Evolutionary conservation across 1,140 invertebrate species (phyloP).

Genomic region (Arctopsyche grandis): DNA sequence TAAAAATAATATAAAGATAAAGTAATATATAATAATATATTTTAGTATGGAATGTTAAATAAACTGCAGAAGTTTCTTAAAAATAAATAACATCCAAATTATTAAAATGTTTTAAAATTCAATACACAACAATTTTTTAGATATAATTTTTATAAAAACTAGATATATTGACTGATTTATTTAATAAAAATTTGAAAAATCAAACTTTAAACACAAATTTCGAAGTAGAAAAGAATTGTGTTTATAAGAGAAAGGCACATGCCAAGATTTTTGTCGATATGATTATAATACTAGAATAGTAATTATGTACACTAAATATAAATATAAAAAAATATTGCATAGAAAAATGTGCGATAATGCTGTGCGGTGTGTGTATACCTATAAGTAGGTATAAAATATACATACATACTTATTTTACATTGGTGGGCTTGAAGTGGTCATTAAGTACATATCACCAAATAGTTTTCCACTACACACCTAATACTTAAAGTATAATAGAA

Average conservation of each 20-base stretch:
- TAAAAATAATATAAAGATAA: not conserved
- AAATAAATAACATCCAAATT: not conserved
- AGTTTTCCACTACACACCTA: no score
- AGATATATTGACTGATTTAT: not conserved
- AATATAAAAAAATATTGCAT: constrained; percentile 10
- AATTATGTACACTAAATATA: no score
- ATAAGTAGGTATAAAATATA: not conserved
- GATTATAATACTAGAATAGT: not conserved
- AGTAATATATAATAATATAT: no score
- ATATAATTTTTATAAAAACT: not conserved
- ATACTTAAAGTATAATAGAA: no score
- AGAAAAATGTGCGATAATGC: not conserved
- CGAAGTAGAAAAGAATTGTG: not conserved
- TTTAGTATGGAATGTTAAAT: no score
- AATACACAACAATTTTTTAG: not conserved
- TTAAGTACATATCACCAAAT: constrained; percentile 26
- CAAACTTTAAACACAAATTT: not conserved
- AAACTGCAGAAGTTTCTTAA: not conserved
- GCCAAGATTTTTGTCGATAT: not conserved
- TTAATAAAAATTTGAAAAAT: no score
- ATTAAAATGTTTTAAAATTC: not conserved
- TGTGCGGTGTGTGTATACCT: not conserved
- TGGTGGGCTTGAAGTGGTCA: not conserved
- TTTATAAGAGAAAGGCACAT: not conserved
- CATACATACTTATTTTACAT: constrained; percentile 6